phyloP scores from a whole-genome alignment of 2,113 vertebrate genomes.

The Pleuronectes platessa region DNA sequence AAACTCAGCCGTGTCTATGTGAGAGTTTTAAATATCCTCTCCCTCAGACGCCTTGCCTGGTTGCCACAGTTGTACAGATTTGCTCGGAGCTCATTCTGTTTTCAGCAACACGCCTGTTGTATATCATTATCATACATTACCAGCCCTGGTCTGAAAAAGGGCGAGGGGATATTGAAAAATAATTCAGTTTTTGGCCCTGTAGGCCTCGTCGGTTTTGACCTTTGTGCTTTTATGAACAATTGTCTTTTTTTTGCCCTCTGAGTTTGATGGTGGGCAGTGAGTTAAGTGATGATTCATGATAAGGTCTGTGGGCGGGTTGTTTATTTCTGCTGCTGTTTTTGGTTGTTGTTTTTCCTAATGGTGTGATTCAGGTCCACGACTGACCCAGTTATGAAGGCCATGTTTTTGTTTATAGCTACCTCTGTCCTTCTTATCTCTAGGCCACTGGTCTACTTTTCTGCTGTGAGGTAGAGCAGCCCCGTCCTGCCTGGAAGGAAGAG shows the following conservation, averaged over 20 bases:
- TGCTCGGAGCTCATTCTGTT: slow-evolving; percentile 40
- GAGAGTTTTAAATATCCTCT: slow-evolving; percentile 21
- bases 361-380: slow-evolving; percentile 21
- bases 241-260: background rate
- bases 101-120: slow-evolving; percentile 49
- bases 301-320: slow-evolving; percentile 34
- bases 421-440: slow-evolving; percentile 73
- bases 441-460: slow-evolving; percentile 73
- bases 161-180: slow-evolving; percentile 39
- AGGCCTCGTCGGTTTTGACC: slow-evolving; percentile 44
- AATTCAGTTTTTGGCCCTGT: slow-evolving; percentile 23
- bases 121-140: slow-evolving; percentile 71
- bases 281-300: slow-evolving; percentile 13
- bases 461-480: slow-evolving; percentile 65
- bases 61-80: slow-evolving; percentile 18
- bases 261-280: slow-evolving; percentile 24
- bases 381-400: slow-evolving; percentile 65
- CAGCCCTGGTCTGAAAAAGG: slow-evolving; percentile 36
- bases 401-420: slow-evolving; percentile 58
- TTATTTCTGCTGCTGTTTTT: slow-evolving; percentile 24
- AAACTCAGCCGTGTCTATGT: slow-evolving; percentile 19
- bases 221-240: slow-evolving; percentile 9
- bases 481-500: slow-evolving; percentile 57
- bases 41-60: slow-evolving; percentile 1
- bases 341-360: slow-evolving; percentile 31